Evolutionary conservation across 2,113 vertebrate species (phyloP), one percentile per base, ranked within the genome.

Genomic region (Myotis davidii): DNA sequence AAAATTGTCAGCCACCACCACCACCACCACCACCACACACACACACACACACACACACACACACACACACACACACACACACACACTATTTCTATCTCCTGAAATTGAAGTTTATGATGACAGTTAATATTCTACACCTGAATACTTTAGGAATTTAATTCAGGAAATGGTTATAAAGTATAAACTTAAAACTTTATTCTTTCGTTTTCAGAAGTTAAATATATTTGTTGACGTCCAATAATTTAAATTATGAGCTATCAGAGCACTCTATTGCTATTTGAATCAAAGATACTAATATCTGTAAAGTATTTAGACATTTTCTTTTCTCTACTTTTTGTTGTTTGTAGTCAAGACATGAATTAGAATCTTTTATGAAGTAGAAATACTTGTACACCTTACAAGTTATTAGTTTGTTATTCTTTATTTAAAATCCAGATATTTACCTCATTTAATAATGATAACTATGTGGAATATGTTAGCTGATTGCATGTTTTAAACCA

Each of bases 401-500:
- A 21, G 69, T 94, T 89, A 50, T 84, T 52, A 14, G n/a, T 56
- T 85, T 79, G 94, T 85, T 61, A 59, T 78, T 79, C 27, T 94
- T 90, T 72, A 81, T 74, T 87, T 42, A 89, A 2, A 3, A 79
- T 81, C 29, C 67, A 83, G 61, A 50, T 27, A 34, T 86, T 92
- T n/a, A 34, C 27, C 25, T 85, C 42, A 81, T 16, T 88, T 73
- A 91, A 52, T 90, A 69, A 32, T 85, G 72, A 69, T 89, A 93
- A 74, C 34, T 79, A 18, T 39, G 34, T 94, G 56, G n/a, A 92
- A n/a, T 91, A 56, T 67, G 37, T 74, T 79, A 84, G 81, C 23
- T 83, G 83, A 56, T 93, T 92, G 65, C 17, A 69, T 87, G 95
- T 95, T 96, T 64, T 59, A 87, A 96, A 83, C 52, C 18, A 48